phyloP scores from a whole-genome alignment of 2,113 vertebrate genomes.

The Phrynosoma platyrhinos region DNA sequence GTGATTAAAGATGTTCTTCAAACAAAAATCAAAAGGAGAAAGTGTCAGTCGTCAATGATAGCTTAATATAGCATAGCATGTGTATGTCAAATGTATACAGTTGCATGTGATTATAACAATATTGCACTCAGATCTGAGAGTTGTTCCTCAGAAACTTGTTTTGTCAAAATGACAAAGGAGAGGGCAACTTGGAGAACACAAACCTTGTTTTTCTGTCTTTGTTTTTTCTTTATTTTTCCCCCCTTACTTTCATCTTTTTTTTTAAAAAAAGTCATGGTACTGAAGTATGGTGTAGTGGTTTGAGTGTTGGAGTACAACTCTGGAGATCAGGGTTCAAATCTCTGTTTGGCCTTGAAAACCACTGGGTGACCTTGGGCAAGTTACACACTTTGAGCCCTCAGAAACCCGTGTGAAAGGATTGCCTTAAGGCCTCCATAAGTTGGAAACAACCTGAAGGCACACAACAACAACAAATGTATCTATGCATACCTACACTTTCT shows the following conservation, averaged over 20 bases:
- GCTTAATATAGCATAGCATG: slow-evolving; percentile 50
- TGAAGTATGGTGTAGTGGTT: too few relatives aligned
- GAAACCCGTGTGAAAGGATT: too few relatives aligned
- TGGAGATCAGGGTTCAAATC: too few relatives aligned
- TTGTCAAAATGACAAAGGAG: slow-evolving; percentile 38
- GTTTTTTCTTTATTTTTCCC: background rate
- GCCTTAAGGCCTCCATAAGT: too few relatives aligned
- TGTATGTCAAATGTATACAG: slow-evolving; percentile 42
- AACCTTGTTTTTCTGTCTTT: background rate
- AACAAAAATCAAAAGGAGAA: background rate
- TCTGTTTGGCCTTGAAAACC: too few relatives aligned
- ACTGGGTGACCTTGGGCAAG: too few relatives aligned
- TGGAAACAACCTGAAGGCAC: too few relatives aligned
- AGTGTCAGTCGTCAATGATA: slow-evolving; percentile 14
- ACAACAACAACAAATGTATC: too few relatives aligned
- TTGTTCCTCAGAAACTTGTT: background rate
- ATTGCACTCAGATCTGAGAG: slow-evolving; percentile 9
- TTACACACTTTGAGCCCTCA: too few relatives aligned
- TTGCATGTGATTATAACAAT: slow-evolving; percentile 54
- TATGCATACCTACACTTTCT: too few relatives aligned
- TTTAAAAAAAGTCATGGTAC: background rate
- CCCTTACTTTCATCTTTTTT: background rate
- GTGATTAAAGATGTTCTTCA: slow-evolving; percentile 17
- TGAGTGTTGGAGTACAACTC: too few relatives aligned
- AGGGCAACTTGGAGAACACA: slow-evolving; percentile 1